Conservation (phyloP, 1,140 invertebrate species). For the Amyelois transitella region DNA sequence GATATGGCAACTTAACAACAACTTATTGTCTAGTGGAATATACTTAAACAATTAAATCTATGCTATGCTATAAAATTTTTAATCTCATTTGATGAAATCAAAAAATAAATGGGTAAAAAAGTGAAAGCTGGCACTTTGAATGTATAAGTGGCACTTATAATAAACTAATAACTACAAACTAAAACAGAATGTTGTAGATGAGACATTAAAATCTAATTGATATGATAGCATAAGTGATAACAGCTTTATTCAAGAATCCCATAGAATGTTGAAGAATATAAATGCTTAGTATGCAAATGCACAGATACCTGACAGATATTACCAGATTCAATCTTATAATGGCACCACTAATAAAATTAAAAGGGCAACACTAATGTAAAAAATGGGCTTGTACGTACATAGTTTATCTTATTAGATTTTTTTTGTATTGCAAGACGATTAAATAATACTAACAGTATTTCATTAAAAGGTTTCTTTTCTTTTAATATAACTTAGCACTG, state of each 20-base stretch:
- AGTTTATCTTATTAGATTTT: too few species aligned
- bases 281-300: too few species aligned
- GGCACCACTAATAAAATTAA: too few species aligned
- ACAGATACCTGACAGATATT: too few species aligned
- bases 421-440: too few species aligned
- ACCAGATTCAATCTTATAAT: too few species aligned
- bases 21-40: conserved; percentile 72
- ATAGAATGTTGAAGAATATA: too few species aligned
- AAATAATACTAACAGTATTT: too few species aligned
- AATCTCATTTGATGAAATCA: not conserved
- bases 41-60: conserved; percentile 25
- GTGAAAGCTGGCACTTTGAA: not conserved
- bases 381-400: too few species aligned
- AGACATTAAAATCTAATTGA: not conserved
- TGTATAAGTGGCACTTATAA: not conserved
- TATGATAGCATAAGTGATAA: not conserved
- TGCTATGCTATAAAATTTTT: not conserved
- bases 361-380: too few species aligned
- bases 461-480: too few species aligned
- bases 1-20: conserved; percentile 71
- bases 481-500: too few species aligned
- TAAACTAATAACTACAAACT: not conserved
- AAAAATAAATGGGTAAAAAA: not conserved
- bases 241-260: not conserved
- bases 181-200: not conserved